Evolutionary conservation across 1,140 invertebrate species (phyloP).

Genomic region (Heliconius congener): DNA sequence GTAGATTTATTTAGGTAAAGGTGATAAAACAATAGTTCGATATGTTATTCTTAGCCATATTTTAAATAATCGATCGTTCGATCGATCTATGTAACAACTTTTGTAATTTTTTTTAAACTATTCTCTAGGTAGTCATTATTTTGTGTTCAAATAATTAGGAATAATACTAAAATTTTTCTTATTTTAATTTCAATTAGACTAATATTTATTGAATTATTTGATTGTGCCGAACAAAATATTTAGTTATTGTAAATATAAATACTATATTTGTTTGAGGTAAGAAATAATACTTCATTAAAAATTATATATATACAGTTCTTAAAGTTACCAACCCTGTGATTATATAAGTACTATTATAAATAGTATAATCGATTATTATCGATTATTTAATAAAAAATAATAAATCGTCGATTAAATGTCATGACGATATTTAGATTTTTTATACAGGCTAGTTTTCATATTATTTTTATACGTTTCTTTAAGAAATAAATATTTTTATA

Average conservation of each 20-base stretch:
- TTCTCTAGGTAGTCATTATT: conserved; percentile 3
- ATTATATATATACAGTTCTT: conserved; percentile 1
- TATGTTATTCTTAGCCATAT: conserved; percentile 8
- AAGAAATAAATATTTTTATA: conserved; percentile 28
- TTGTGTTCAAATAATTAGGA: conserved; percentile 24
- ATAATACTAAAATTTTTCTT: not conserved
- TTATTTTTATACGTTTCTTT: conserved; percentile 21
- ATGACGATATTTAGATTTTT: conserved; percentile 8
- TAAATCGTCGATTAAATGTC: not conserved
- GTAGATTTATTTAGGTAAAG: conserved; percentile 36
- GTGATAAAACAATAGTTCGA: not conserved
- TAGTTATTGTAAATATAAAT: not conserved
- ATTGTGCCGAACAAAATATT: not conserved
- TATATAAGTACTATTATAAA: conserved; percentile 13
- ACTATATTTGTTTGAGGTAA: not conserved
- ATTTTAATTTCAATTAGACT: not conserved
- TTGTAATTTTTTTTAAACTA: not conserved
- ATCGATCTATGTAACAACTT: not conserved
- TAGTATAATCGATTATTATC: not conserved
- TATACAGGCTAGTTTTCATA: conserved; percentile 26
- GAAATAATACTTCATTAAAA: not conserved
- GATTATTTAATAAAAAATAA: conserved; percentile 2
- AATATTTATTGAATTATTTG: conserved; percentile 3
- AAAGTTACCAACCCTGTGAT: conserved; percentile 56
- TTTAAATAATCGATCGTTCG: not conserved